A percentile compares a stretch with the other conserved stretches of the same genome.
Evolutionary conservation across 2,797 vertebrate genomes (phyloP).

Genomic region (Glyptemys insculpta): DNA sequence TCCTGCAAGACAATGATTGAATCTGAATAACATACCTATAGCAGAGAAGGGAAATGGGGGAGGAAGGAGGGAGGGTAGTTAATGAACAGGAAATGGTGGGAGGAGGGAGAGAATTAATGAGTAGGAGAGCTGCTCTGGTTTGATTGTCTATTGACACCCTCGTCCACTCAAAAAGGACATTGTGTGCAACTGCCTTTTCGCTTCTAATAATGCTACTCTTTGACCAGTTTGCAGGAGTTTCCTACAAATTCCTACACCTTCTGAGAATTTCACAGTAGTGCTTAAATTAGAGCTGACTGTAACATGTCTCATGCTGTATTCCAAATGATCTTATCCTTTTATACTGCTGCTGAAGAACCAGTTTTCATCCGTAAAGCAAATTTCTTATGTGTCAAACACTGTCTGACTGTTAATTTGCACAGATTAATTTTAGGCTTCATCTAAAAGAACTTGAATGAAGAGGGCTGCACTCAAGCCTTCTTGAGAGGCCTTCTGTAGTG

Average conservation of each 20-base stretch:
- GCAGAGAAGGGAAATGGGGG: background rate
- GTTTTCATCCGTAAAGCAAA: background rate
- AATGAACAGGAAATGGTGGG: slow-evolving; percentile 57
- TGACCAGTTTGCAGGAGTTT: slow-evolving; percentile 38
- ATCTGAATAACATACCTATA: background rate
- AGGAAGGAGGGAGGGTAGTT: background rate
- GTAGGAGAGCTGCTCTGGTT: slow-evolving; percentile 32
- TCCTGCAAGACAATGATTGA: background rate
- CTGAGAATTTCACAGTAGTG: slow-evolving; percentile 2
- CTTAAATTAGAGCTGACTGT: background rate
- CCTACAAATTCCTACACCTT: background rate
- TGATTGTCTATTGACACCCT: background rate
- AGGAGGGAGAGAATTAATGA: slow-evolving; percentile 8
- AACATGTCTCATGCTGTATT: background rate
- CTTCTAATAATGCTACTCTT: slow-evolving; percentile 35
- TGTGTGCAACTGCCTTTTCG: slow-evolving; percentile 63
- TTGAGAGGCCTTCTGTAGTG: background rate
- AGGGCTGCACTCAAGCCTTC: background rate
- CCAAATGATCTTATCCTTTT: slow-evolving; percentile 11
- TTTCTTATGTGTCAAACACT: background rate
- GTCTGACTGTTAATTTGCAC: background rate
- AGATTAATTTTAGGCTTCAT: background rate
- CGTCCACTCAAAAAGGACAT: slow-evolving; percentile 12
- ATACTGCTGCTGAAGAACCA: background rate
- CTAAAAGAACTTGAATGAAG: slow-evolving; percentile 26